Percentiles rank a stretch among this genome's conserved stretches.
These are phyloP conservation scores for Gymnosoma rotundatum DNA, from an alignment of 2,888 invertebrate species.

Conservation along the genomic window DNA sequence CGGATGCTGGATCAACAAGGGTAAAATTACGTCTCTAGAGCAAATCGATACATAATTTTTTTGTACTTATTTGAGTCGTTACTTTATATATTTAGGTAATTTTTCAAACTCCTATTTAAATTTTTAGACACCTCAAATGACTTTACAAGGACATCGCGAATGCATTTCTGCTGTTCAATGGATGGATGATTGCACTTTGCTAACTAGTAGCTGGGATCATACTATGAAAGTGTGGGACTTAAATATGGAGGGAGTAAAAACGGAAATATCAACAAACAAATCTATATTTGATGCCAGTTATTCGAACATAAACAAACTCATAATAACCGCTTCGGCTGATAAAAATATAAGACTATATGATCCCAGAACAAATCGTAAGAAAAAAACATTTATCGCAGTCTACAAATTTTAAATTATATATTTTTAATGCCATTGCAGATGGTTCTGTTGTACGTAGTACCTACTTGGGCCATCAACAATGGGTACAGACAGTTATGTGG, in stretches of 20 bases:
- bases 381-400: background rate
- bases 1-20: conserved; percentile 83
- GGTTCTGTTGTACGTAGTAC: conserved; percentile 93
- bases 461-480: conserved; percentile 92
- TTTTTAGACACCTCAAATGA: conserved; percentile 89
- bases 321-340: conserved; percentile 95
- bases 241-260: conserved; percentile 91
- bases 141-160: conserved; percentile 96
- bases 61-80: too few species aligned
- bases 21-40: conserved; percentile 79
- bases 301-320: conserved; percentile 88
- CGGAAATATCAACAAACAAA: conserved; percentile 93
- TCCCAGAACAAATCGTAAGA: conserved; percentile 90
- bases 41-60: background rate
- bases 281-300: conserved; percentile 94
- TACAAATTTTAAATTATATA: background rate
- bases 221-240: conserved; percentile 97
- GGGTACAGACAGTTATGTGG: conserved; percentile 97
- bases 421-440: conserved; percentile 84
- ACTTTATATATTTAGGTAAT: too few species aligned
- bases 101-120: background rate
- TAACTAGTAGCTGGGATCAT: conserved; percentile 97
- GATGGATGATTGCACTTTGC: conserved; percentile 89
- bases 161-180: conserved; percentile 93
- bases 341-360: conserved; percentile 95